phyloP scores from a whole-genome alignment of 2,797 vertebrate genomes.

The Alca torda region DNA sequence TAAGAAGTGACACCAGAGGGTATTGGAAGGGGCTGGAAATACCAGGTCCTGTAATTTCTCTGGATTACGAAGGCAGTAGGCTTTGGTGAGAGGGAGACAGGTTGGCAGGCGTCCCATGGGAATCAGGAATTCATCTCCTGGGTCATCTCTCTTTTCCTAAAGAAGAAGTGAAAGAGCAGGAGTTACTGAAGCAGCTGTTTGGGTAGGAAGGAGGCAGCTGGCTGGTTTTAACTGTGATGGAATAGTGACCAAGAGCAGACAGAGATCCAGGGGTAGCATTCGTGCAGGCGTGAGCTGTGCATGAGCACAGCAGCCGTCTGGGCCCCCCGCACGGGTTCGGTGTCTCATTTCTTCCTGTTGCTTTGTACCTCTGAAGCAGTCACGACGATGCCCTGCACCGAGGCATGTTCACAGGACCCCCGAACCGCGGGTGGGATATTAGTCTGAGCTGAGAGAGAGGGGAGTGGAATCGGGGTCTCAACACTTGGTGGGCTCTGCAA shows the following conservation, averaged over 20 bases:
- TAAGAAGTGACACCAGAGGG: neutral
- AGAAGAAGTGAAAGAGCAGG: neutral
- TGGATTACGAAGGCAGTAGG: neutral
- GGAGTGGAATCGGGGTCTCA: neutral
- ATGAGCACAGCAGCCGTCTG: neutral
- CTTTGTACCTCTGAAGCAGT: neutral
- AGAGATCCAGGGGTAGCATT: accelerated
- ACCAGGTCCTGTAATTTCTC: neutral
- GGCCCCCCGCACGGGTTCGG: accelerated
- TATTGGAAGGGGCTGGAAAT: neutral
- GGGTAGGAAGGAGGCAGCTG: neutral
- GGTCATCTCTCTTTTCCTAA: too few relatives aligned
- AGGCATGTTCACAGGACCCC: neutral
- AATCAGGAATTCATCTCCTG: neutral
- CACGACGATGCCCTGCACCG: accelerated
- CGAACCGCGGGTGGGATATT: accelerated
- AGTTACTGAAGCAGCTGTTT: neutral
- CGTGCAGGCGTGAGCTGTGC: accelerated
- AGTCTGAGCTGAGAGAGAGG: neutral
- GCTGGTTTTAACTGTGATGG: neutral
- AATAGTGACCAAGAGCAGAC: neutral
- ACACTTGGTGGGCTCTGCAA: accelerated
- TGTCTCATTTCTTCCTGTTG: neutral
- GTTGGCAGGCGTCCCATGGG: neutral
- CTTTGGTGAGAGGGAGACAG: neutral